Conservation (phyloP, 2,797 vertebrate species). For the Poecilia velifera region DNA sequence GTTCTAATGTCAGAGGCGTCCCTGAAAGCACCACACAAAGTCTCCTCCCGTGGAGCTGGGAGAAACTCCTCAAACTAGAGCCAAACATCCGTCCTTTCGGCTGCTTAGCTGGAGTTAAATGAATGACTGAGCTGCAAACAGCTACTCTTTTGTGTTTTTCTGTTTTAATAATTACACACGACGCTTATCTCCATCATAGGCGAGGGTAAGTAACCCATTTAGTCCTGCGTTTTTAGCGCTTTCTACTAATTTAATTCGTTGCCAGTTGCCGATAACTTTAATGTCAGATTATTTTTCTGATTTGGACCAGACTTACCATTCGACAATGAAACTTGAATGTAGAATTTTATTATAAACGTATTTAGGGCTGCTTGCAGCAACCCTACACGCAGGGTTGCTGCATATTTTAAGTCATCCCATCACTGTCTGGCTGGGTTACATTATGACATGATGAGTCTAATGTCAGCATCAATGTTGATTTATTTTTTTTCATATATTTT, state of each 20-base stretch:
- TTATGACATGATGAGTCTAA: neutral
- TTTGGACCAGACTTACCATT: neutral
- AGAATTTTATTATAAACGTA: neutral
- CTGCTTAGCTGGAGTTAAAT: neutral
- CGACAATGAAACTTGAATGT: neutral
- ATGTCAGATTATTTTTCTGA: neutral
- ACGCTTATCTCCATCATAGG: neutral
- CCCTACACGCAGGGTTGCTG: neutral
- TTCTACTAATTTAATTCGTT: neutral
- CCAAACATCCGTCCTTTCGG: neutral
- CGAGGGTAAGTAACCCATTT: constrained; percentile 45
- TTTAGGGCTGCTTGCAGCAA: neutral
- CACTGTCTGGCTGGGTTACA: neutral
- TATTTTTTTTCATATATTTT: neutral
- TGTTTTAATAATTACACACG: neutral
- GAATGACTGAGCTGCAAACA: neutral
- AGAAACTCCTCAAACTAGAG: constrained; percentile 30
- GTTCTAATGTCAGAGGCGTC: constrained; percentile 20
- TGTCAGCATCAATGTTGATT: neutral
- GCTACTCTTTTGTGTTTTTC: neutral
- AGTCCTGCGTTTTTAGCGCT: neutral
- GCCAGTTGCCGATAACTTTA: neutral
- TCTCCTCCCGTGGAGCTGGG: constrained; percentile 32
- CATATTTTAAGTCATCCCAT: neutral
- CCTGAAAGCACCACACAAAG: constrained; percentile 51